Percentiles rank a stretch among this genome's conserved stretches.
phyloP scores from a whole-genome alignment of 1,140 invertebrate species.

The Cylas formicarius region DNA sequence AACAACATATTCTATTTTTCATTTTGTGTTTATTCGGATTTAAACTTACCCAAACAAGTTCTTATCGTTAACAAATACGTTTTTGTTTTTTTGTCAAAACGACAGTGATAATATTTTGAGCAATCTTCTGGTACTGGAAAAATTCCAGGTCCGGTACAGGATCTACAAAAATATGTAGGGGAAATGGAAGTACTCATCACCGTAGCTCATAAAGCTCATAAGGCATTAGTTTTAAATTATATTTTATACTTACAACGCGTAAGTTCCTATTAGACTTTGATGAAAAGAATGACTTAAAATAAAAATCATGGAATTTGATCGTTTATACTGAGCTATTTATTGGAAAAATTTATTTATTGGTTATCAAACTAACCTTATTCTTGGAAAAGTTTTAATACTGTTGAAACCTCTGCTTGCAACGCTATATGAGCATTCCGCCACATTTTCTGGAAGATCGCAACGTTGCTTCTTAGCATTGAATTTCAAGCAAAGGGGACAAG shows the following conservation, averaged over 20 bases:
- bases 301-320: no score
- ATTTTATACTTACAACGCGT: no score
- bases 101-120: slow-evolving; percentile 17
- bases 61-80: background rate
- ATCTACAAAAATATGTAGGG: background rate
- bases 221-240: no score
- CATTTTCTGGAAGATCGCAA: slow-evolving; percentile 21
- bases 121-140: slow-evolving; percentile 21
- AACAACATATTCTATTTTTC: no score
- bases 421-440: slow-evolving; percentile 18
- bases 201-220: slow-evolving; percentile 1
- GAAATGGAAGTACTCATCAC: background rate
- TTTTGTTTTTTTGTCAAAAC: background rate
- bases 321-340: no score
- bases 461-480: slow-evolving; percentile 13
- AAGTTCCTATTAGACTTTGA: no score
- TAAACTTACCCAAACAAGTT: slow-evolving; percentile 1
- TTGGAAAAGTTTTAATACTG: background rate
- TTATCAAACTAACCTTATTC: background rate
- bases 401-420: background rate
- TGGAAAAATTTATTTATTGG: no score
- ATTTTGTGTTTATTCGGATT: no score
- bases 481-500: slow-evolving; percentile 17
- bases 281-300: no score
- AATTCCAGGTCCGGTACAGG: slow-evolving; percentile 18